Evolutionary conservation across 2,113 vertebrate species (phyloP).

Genomic region (Quiscalus mexicanus): DNA sequence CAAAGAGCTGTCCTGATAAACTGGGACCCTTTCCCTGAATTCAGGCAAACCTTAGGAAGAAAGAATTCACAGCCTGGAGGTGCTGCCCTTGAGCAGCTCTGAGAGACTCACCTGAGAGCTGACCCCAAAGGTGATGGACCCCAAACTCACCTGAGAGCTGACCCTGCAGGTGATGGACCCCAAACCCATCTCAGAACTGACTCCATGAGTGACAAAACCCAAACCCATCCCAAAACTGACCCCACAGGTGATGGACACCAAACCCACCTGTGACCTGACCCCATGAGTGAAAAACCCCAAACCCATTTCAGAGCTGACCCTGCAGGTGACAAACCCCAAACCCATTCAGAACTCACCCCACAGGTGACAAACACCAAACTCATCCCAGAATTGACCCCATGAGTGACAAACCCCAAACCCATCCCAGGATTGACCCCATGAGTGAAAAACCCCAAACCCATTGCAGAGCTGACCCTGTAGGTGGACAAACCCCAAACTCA

Average conservation of each 20-base stretch:
- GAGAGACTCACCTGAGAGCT: background rate
- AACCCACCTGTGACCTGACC: rapidly evolving
- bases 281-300: rapidly evolving
- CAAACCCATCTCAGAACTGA: rapidly evolving
- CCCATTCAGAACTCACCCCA: rapidly evolving
- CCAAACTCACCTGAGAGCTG: rapidly evolving
- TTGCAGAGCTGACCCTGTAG: rapidly evolving
- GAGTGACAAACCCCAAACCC: rapidly evolving
- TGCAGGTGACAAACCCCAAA: rapidly evolving
- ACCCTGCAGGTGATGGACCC: too few species aligned
- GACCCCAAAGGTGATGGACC: rapidly evolving
- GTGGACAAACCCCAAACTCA: too few species aligned
- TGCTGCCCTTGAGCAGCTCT: background rate
- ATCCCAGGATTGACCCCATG: rapidly evolving
- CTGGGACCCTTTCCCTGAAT: rapidly evolving
- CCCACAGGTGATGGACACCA: rapidly evolving
- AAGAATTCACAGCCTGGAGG: background rate
- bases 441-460: too few species aligned
- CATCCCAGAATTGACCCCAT: rapidly evolving
- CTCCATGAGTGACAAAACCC: background rate
- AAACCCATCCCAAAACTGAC: rapidly evolving
- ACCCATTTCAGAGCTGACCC: rapidly evolving
- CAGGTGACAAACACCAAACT: background rate
- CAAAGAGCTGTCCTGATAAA: background rate
- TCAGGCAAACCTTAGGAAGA: background rate